Conservation (phyloP, 1,140 invertebrate genomes). For the Drosophila parvula region DNA sequence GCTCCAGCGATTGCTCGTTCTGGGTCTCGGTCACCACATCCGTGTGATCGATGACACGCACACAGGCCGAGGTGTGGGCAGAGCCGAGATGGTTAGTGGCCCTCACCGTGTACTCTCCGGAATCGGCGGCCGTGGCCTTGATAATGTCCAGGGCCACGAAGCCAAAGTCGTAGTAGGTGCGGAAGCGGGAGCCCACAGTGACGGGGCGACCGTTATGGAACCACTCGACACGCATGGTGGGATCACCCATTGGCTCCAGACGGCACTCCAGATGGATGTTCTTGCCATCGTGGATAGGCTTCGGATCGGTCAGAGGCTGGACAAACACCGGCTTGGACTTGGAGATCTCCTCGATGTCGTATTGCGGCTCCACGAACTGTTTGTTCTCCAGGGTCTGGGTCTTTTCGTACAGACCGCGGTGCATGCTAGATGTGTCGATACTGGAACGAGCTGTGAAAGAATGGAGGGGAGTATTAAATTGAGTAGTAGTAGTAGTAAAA, state of each 20-base stretch:
- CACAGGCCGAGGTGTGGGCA: conserved; percentile 95
- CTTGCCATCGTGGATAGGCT: conserved; percentile 94
- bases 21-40: conserved; percentile 96
- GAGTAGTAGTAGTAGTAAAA: too few relatives aligned
- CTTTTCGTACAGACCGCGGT: conserved; percentile 92
- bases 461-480: neutral
- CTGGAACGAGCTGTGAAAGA: conserved; percentile 88
- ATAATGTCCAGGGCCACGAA: conserved; percentile 96
- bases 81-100: conserved; percentile 97
- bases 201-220: conserved; percentile 95
- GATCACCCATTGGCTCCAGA: conserved; percentile 96
- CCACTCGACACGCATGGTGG: conserved; percentile 98
- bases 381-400: conserved; percentile 94
- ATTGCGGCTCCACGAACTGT: conserved; percentile 93
- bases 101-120: conserved; percentile 96
- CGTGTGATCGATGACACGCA: conserved; percentile 92
- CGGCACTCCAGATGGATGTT: conserved; percentile 96
- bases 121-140: conserved; percentile 93
- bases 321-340: conserved; percentile 96
- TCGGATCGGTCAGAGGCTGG: conserved; percentile 91
- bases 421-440: conserved; percentile 95
- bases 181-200: conserved; percentile 94
- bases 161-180: conserved; percentile 97
- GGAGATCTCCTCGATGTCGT: conserved; percentile 96
- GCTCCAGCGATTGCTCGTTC: conserved; percentile 96